These are phyloP conservation scores for Oxyteleia sp. DNA, from an alignment of 2,888 invertebrate genomes.

Conservation along the genomic window DNA sequence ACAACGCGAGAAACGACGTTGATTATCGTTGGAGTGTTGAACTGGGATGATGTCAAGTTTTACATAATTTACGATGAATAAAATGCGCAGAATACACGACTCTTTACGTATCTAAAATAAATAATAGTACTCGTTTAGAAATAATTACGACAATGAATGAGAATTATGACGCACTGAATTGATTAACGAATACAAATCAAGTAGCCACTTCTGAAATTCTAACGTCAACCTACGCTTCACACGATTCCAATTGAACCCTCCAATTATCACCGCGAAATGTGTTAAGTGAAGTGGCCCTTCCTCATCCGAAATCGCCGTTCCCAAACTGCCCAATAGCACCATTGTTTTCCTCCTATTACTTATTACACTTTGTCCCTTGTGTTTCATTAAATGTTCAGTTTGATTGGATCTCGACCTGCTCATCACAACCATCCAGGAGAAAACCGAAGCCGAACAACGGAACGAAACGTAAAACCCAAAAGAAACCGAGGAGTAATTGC, in stretches of 20 bases:
- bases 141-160: too few species aligned
- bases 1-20: slow-evolving; percentile 49
- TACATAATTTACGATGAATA: too few species aligned
- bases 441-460: slow-evolving; percentile 2
- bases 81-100: too few species aligned
- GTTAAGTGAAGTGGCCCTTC: neutral
- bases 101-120: too few species aligned
- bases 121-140: too few species aligned
- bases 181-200: too few species aligned
- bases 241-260: too few species aligned
- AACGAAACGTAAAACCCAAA: slow-evolving; percentile 11
- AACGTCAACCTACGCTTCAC: too few species aligned
- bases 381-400: slow-evolving; percentile 29
- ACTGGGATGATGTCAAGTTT: too few species aligned
- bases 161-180: too few species aligned
- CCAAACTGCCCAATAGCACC: slow-evolving; percentile 60
- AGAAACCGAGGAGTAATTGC: slow-evolving; percentile 49
- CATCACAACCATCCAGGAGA: slow-evolving; percentile 50
- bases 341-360: slow-evolving; percentile 22
- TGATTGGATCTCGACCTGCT: slow-evolving; percentile 56
- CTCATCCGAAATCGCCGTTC: slow-evolving; percentile 1
- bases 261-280: slow-evolving; percentile 1
- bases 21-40: slow-evolving; percentile 11
- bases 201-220: too few species aligned
- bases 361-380: neutral